Evolutionary conservation across 2,113 vertebrate species (phyloP).

Genomic region (Stercorarius parasiticus): DNA sequence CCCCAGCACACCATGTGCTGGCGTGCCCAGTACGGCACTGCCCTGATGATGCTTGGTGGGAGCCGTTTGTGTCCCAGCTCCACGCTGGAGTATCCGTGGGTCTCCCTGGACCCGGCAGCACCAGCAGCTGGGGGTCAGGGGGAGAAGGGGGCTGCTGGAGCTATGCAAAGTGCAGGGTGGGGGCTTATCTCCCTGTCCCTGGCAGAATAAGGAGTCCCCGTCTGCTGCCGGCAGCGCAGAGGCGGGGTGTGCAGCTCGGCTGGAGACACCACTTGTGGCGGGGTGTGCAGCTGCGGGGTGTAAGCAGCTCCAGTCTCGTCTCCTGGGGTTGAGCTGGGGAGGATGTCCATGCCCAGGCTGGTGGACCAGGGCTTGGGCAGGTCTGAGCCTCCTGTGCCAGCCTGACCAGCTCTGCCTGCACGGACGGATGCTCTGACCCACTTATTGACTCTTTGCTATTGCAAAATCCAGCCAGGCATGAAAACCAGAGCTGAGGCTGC

Average conservation of each 20-base stretch:
- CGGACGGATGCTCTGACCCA: conserved; percentile 32
- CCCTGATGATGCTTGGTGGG: neutral
- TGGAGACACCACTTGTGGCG: neutral
- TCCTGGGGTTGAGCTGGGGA: accelerated
- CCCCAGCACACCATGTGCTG: accelerated
- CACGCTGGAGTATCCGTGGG: accelerated
- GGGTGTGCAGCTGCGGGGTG: too few species aligned
- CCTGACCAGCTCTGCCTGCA: neutral
- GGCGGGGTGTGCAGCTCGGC: neutral
- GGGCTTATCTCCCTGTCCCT: neutral
- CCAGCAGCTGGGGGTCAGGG: accelerated
- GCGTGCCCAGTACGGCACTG: accelerated
- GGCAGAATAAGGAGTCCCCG: conserved; percentile 25
- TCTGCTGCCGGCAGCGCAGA: neutral
- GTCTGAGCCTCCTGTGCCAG: neutral
- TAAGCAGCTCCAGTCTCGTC: neutral
- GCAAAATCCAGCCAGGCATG: neutral
- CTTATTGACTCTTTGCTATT: neutral
- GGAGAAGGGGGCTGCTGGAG: neutral
- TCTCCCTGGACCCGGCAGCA: accelerated
- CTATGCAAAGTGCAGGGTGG: neutral
- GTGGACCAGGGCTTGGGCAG: neutral
- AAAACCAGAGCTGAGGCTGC: neutral
- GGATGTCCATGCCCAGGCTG: neutral
- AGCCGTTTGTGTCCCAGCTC: accelerated